Base-by-base conservation (phyloP, 2,113 vertebrate genomes). In the Xiphophorus maculatus region DNA sequence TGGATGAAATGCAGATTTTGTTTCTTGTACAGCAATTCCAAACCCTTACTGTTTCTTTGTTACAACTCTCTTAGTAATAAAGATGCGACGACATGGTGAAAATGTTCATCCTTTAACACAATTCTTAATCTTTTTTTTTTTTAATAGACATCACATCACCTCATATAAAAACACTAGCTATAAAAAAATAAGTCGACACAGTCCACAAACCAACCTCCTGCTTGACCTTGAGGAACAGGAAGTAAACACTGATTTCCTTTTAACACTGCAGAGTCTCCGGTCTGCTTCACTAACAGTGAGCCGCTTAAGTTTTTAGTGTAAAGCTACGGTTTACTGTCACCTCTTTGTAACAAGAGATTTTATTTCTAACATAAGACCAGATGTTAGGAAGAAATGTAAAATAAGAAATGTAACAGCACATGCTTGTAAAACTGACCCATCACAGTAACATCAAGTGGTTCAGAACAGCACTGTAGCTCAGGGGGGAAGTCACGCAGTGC, bases 81-180 rank as follows among this genome's bases (percentile, higher is more conserved):
- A 69, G 71, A 76, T 69, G 63, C 62, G 65, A 15, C 82, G 68
- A 77, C 83, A 44, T 13, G 37, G 30, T 76, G 22, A 54, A 68
- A 78, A 64, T 82, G 54, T 42, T 70, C 77, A n/a, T 37, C 66
- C 61, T 28, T 69, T 80, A 76, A 73, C 63, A 84, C 79, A 78
- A 82, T 61, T 68, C 62, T 54, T 15, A 42, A 14, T 42, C 40
- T 15, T 15, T 54, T 62, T 67, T 58, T 33, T 77, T 87, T 83
- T 70, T 82, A 91, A 87, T 82, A 89, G 74, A 84, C 58, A 22
- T 80, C 84, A 90, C 87, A 64, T 89, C 85, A 90, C 85, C 79
- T 84, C 35, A 85, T 87, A 87, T 85, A 85, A 76, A 89, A 89
- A 86, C 79, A 87, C 71, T 40, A 61, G 30, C 79, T 77, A 87